Evolutionary conservation across 2,888 invertebrate genomes (phyloP), one percentile per base, ranked within the genome.

Genomic region (Lepidonotus clava): DNA sequence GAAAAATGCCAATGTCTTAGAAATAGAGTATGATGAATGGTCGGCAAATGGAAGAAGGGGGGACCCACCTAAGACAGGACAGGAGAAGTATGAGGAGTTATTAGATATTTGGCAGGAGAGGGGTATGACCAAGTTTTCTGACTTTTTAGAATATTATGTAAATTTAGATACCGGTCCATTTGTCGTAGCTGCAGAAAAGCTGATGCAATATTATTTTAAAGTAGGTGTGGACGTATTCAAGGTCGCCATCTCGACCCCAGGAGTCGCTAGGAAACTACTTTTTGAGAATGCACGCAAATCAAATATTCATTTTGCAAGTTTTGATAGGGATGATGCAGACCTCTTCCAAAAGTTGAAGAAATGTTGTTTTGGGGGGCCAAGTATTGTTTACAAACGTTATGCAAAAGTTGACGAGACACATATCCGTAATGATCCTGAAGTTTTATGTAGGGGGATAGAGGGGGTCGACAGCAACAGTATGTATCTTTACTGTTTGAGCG

Each of bases 181-280:
- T 24, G n/a, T 84, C 4, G 61, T 61, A 28, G 84, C 84, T 5
- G 84, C 56, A 6, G 40, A 84, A 36, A 84, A 53, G 11, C 28
- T 84, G 8, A 0, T 18, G 21, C 21, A 53, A 14, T 84, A 53
- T 34, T 84, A 84, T 38, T 38, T 51, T 6, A 36, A 84, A 8
- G 61, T 38, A 38, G 36, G n/a, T 2, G 61, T 84, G 24, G 84
- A 84, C 38, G 40, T 84, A 14, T 84, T 84, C 41, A 84, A 84
- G 21, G 84, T 53, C 6, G 61, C 56, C 11, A 61, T 84, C 0
- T 51, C 51, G 8, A 61, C 56, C 6, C 84, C 84, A 32, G 84
- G 84, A 6, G 28, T 84, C 1, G 53, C 84, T 28, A 53, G 41
- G 36, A 36, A 41, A 1, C 24, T 61, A 1, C 34, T 84, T 2